These are phyloP conservation scores for Pseudococcus jackbeardsleyi DNA, from an alignment of 2,888 invertebrate genomes.

Conservation along the genomic window DNA sequence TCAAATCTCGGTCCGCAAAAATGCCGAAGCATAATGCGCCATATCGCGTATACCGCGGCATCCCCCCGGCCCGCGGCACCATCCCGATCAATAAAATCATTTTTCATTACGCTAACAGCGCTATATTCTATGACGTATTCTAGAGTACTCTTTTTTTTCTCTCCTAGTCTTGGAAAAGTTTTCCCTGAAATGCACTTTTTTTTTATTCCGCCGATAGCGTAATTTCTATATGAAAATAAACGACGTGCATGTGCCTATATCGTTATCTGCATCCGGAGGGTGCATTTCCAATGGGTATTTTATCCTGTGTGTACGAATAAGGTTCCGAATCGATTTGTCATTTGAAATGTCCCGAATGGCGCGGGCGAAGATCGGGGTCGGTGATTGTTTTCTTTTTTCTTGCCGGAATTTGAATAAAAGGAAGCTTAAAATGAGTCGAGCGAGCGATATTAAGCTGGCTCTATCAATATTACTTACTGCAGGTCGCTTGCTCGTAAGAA, in stretches of 20 bases:
- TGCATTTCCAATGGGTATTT: background rate
- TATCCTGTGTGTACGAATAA: background rate
- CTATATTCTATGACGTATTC: background rate
- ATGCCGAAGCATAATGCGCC: background rate
- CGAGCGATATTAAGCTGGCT: background rate
- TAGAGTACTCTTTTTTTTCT: background rate
- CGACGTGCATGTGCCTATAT: background rate
- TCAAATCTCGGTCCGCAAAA: slow-evolving; percentile 5
- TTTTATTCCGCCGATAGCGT: background rate
- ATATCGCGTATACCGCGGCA: background rate
- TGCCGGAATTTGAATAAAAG: background rate
- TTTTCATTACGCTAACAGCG: slow-evolving; percentile 23
- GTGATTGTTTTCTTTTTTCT: background rate
- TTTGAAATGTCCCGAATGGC: background rate
- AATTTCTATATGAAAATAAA: slow-evolving; percentile 3
- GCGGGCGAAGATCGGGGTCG: background rate
- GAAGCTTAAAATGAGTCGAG: background rate
- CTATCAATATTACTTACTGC: background rate
- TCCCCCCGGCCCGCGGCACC: too few relatives aligned
- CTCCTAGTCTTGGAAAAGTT: background rate
- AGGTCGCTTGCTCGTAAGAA: background rate
- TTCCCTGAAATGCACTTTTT: slow-evolving; percentile 19
- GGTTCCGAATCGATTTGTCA: background rate
- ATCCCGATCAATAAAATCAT: slow-evolving; percentile 9
- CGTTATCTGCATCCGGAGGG: slow-evolving; percentile 28